A percentile compares a stretch with the other conserved stretches of the same genome.
Conservation (phyloP, 2,797 vertebrate species). For the Pseudocheirus occidentalis region DNA sequence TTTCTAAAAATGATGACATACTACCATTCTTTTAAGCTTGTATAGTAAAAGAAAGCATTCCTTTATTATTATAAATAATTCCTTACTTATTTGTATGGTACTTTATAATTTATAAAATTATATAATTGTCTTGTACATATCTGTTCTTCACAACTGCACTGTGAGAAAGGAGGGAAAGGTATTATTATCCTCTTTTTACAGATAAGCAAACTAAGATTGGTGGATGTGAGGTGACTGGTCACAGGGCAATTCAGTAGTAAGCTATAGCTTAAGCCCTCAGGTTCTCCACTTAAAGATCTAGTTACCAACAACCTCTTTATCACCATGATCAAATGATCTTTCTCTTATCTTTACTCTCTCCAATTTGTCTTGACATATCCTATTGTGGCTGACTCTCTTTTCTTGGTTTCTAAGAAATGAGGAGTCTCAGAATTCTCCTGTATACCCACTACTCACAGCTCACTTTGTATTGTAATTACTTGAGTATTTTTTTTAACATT, state of each 20-base stretch:
- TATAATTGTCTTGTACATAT: not conserved
- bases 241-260: not conserved
- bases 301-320: not conserved
- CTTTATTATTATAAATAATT: not conserved
- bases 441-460: not conserved
- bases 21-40: not conserved
- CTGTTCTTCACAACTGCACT: not conserved
- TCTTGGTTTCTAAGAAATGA: not conserved
- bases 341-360: not conserved
- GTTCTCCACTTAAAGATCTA: not conserved
- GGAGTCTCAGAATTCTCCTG: not conserved
- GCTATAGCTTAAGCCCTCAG: not conserved
- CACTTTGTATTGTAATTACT: not conserved
- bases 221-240: not conserved
- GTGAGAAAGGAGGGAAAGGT: not conserved
- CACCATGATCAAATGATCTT: not conserved
- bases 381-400: not conserved
- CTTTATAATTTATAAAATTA: not conserved
- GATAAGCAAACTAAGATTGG: not conserved
- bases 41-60: not conserved
- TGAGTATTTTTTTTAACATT: not conserved
- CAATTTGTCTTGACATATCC: not conserved
- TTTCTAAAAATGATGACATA: not conserved
- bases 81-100: not conserved
- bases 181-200: not conserved